Base-by-base conservation (phyloP, 2,113 vertebrate genomes). In the Syngnathus scovelli region DNA sequence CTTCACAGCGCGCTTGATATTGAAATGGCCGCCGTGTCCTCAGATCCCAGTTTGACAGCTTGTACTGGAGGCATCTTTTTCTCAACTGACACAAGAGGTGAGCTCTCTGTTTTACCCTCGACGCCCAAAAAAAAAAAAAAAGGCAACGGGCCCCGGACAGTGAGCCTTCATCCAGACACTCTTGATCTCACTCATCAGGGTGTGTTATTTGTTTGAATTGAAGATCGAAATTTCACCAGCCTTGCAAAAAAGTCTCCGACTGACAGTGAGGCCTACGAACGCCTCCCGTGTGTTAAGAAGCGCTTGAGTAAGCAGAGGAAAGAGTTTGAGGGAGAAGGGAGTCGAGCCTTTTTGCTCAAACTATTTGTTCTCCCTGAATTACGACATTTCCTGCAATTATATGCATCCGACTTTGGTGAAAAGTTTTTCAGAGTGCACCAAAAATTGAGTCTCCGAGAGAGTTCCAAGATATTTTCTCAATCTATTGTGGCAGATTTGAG, bases 1-100 rank as follows among this genome's bases (percentile, higher is more conserved):
- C 61, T 62, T 62, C 61, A 41, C 59, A 61, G 61, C n/a, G 15
- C 44, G 61, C 39, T 62, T 62, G 61, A 62, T 44, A 62, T 62
- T 62, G 39, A 62, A 62, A 62, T 62, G 61, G 61, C 23, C 39
- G n/a, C 41, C 27, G 21, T 41, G 38, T 62, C 61, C 21, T 62
- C 23, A 46, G 61, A 62, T 62, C 61, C 61, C 61, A 27, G 21
- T 62, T 62, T 62, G 61, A 62, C 61, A 62, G 61, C 61, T 13
- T 27, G 41, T 62, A 62, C 61, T 44, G 61, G 41, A n/a, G 61
- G 61, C 61, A 62, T 62, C 61, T 62, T 44, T 44, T 44, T 62
- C 21, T 21, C n/a, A 23, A 44, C 21, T 43, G 60, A 43, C 60
- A 43, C 39, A 21, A 61, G 39, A 23, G n/a, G 60, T 43, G 39